phyloP scores from a whole-genome alignment of 2,888 invertebrate species.

The Synergus gifuensis region DNA sequence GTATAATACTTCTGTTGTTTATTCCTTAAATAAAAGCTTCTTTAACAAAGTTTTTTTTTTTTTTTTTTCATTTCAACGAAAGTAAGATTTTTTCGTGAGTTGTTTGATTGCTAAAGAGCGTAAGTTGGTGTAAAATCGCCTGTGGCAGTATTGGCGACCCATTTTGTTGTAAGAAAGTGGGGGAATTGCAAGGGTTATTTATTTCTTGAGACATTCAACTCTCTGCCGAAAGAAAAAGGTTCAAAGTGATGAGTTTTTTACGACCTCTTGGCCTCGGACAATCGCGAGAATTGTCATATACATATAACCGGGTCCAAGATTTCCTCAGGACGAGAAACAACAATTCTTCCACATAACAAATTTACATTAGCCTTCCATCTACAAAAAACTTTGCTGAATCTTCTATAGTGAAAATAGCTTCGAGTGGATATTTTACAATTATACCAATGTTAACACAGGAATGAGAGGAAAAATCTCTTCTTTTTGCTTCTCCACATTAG shows the following conservation, averaged over 20 bases:
- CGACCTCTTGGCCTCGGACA: slow-evolving; percentile 4
- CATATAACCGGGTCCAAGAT: neutral
- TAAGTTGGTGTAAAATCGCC: slow-evolving; percentile 28
- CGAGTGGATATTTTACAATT: slow-evolving; percentile 50
- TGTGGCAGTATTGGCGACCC: slow-evolving; percentile 19
- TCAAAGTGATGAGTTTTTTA: neutral
- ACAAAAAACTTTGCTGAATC: slow-evolving; percentile 26
- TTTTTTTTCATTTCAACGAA: neutral
- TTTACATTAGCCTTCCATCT: neutral
- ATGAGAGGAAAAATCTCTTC: neutral
- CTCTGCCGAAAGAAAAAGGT: neutral
- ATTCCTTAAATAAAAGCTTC: neutral
- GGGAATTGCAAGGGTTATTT: slow-evolving; percentile 31
- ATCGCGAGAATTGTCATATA: neutral
- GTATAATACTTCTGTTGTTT: neutral
- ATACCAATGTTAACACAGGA: neutral
- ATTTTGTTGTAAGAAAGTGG: slow-evolving; percentile 23
- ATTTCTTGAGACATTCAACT: slow-evolving; percentile 32
- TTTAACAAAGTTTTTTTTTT: neutral
- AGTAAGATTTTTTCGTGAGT: neutral
- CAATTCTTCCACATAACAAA: neutral
- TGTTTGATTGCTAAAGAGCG: slow-evolving; percentile 13
- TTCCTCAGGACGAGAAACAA: neutral
- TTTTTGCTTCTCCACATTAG: neutral
- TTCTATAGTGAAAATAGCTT: slow-evolving; percentile 51